Base-by-base conservation (phyloP, 2,113 vertebrate species). In the Nipponia nippon region DNA sequence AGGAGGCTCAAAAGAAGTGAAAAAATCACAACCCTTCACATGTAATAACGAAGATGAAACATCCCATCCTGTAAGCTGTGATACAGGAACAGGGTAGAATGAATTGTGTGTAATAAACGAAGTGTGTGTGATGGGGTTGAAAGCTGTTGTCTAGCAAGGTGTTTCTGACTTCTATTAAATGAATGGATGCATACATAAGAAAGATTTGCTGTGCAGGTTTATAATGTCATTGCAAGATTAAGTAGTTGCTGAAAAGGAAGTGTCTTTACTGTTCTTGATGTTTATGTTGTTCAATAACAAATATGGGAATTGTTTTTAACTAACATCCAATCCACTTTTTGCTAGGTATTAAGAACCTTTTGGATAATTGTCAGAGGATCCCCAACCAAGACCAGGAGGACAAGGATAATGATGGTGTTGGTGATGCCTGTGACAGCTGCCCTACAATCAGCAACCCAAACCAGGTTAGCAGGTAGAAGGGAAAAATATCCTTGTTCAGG, bases 381-480 rank as follows among this genome's bases (percentile, higher is more conserved):
- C 97, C 99, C 46, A 99, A 99, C 75, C 85, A 56, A 75, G 98
- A 99, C 94, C 99, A 99, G 93, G 94, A 78, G 44, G 99, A 99
- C 93, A 97, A 36, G 93, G 99, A 99, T 95, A 98, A 96, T 13
- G 99, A 99, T 6, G 99, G 99, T 12, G 99, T 99, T 32, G 99
- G 99, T 76, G 99, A 99, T 49, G 98, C 97, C 53, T 99, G 99
- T 97, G 99, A 99, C 96, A 99, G 99, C 93, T 99, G 99, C 88
- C 99, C 99, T 32, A 98, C 99, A 49, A 75, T 99, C 95, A 97
- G 97, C 96, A 99, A 99, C 96, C 99, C 99, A 49, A 99, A 99
- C 95, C 99, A 99, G 99, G 99, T 99, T 59, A 97, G 97, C 73
- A 58, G 11, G 25, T 22, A 65, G 77, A 87, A 90, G 21, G 13